These are phyloP conservation scores for Euspilapteryx auroguttella DNA, from an alignment of 2,888 invertebrate species.

Conservation along the genomic window DNA sequence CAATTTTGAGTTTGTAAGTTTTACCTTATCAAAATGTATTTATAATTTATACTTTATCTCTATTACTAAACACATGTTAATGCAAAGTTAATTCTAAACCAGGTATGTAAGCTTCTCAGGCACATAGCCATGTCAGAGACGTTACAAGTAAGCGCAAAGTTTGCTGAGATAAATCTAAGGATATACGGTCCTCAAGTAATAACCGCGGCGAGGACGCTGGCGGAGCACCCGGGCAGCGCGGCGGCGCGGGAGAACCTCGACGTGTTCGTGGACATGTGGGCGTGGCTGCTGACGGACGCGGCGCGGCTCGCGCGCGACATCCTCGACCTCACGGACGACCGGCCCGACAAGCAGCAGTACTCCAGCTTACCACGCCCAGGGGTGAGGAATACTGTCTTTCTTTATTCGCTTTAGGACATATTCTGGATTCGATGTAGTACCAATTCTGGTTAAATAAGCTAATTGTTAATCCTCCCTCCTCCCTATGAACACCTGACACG, in stretches of 20 bases:
- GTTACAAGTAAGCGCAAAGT: slow-evolving; percentile 93
- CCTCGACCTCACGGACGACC: slow-evolving; percentile 72
- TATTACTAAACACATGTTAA: no score
- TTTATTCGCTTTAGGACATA: no score
- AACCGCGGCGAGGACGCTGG: slow-evolving; percentile 90
- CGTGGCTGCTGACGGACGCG: slow-evolving; percentile 90
- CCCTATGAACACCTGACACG: no score
- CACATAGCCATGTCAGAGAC: slow-evolving; percentile 95
- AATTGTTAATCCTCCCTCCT: no score
- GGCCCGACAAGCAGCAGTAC: slow-evolving; percentile 64
- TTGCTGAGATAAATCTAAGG: slow-evolving; percentile 92
- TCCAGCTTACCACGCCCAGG: slow-evolving; percentile 94
- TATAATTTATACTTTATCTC: no score
- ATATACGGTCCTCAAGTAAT: slow-evolving; percentile 95
- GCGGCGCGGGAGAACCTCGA: slow-evolving; percentile 97
- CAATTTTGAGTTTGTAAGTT: no score
- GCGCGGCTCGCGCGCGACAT: slow-evolving; percentile 88
- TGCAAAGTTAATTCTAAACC: no score
- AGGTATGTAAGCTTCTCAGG: slow-evolving; percentile 94
- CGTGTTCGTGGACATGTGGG: slow-evolving; percentile 94
- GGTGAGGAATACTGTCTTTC: slow-evolving; percentile 72
- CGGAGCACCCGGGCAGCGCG: slow-evolving; percentile 89
- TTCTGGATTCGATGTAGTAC: no score
- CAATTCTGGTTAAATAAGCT: no score
- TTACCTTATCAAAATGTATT: no score